A percentile compares a stretch with the other conserved stretches of the same genome.
phyloP scores from a whole-genome alignment of 2,888 invertebrate genomes.

The Chaetogeoica ovagalla region DNA sequence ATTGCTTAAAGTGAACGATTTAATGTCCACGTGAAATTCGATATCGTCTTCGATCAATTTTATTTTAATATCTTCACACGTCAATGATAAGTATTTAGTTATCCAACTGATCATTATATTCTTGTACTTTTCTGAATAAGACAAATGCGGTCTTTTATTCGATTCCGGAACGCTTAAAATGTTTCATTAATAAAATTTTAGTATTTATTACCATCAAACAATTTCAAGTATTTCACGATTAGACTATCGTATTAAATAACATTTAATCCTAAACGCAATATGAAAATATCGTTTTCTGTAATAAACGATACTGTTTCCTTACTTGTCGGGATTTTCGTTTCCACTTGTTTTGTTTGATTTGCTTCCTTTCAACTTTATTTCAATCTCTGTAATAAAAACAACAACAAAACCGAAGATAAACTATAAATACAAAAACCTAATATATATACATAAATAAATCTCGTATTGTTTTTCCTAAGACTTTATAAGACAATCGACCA shows the following conservation, averaged over 20 bases:
- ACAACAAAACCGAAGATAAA: background rate
- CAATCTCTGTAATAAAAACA: background rate
- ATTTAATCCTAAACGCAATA: no score
- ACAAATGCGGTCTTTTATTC: background rate
- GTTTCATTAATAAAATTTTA: background rate
- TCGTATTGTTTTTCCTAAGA: no score
- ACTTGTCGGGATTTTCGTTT: background rate
- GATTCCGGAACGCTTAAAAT: background rate
- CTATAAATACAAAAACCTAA: no score
- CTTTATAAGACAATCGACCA: no score
- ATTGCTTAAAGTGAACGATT: background rate
- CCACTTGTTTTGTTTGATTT: background rate
- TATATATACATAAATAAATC: no score
- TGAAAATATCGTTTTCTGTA: no score
- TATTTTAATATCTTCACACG: background rate
- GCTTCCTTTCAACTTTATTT: background rate
- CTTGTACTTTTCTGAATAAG: background rate
- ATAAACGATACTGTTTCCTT: background rate
- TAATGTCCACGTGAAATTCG: background rate
- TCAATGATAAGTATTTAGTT: background rate
- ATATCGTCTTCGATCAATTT: background rate
- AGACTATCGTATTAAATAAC: no score
- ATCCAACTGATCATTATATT: background rate
- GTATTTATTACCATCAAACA: background rate
- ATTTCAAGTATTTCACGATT: no score